phyloP scores from a whole-genome alignment of 2,113 vertebrate genomes.

The Antechinus flavipes region DNA sequence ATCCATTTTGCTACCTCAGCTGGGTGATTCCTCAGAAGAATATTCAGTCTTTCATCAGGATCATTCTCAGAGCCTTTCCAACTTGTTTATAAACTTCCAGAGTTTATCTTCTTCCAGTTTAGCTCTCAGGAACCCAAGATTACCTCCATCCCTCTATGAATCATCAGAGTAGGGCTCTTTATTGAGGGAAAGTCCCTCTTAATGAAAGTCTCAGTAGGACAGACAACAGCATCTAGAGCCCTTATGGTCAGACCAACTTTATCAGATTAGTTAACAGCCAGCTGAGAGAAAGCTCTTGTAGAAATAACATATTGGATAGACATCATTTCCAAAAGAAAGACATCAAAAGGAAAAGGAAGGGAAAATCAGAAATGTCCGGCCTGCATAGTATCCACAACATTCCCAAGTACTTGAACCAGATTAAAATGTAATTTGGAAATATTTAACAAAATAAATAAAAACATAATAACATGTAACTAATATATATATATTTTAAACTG shows the following conservation, averaged over 20 bases:
- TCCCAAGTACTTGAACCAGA: not conserved
- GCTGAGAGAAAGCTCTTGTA: not conserved
- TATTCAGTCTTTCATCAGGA: not conserved
- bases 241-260: not conserved
- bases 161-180: not conserved
- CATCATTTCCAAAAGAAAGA: not conserved
- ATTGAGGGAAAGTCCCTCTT: not conserved
- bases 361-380: not conserved
- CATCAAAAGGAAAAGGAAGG: not conserved
- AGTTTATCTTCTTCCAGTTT: too few relatives aligned
- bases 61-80: not conserved
- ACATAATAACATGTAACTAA: too few relatives aligned
- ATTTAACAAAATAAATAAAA: too few relatives aligned
- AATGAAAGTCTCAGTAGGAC: not conserved
- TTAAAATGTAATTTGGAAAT: not conserved
- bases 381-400: not conserved
- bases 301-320: not conserved
- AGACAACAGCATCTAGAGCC: not conserved
- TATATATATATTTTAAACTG: too few relatives aligned
- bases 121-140: not conserved
- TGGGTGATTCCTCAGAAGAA: not conserved
- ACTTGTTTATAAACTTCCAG: not conserved
- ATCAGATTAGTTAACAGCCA: not conserved
- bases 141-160: not conserved
- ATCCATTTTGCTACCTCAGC: not conserved